Evolutionary conservation across 2,113 vertebrate species (phyloP).

Genomic region (Nothoprocta perdicaria): DNA sequence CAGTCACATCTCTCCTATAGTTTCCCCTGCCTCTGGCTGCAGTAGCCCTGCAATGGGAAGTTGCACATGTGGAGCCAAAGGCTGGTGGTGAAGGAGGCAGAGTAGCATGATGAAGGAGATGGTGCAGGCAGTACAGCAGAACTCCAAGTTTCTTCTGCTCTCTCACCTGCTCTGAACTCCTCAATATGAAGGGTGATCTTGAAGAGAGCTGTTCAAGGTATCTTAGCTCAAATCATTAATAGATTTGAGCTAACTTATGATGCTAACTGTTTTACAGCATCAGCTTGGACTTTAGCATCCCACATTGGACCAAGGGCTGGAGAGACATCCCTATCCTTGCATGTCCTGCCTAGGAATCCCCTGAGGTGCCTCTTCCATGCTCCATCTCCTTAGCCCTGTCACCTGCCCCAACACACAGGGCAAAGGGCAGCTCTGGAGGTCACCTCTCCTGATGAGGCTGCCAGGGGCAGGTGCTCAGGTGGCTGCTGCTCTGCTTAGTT

Average conservation of each 20-base stretch:
- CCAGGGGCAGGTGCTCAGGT: constrained; percentile 51
- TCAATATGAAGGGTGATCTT: background rate
- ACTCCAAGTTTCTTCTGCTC: background rate
- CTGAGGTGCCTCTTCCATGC: background rate
- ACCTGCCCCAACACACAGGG: fast-evolving
- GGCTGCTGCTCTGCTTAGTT: background rate
- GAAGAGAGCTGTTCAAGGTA: background rate
- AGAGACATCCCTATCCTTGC: background rate
- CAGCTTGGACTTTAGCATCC: background rate
- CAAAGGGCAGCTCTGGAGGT: background rate
- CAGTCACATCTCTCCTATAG: background rate
- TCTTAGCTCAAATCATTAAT: fast-evolving
- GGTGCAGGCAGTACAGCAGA: background rate
- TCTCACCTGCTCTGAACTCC: background rate
- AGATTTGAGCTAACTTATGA: fast-evolving
- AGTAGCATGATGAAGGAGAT: background rate
- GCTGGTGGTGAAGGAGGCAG: background rate
- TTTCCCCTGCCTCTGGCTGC: constrained; percentile 14
- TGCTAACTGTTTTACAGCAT: background rate
- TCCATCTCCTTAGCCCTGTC: no score
- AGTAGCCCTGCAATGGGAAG: background rate
- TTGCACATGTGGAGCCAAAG: background rate
- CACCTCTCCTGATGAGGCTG: background rate
- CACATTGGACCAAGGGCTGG: background rate
- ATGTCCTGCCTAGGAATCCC: background rate